phyloP scores from a whole-genome alignment of 2,113 vertebrate genomes.

The Dipodomys merriami region DNA sequence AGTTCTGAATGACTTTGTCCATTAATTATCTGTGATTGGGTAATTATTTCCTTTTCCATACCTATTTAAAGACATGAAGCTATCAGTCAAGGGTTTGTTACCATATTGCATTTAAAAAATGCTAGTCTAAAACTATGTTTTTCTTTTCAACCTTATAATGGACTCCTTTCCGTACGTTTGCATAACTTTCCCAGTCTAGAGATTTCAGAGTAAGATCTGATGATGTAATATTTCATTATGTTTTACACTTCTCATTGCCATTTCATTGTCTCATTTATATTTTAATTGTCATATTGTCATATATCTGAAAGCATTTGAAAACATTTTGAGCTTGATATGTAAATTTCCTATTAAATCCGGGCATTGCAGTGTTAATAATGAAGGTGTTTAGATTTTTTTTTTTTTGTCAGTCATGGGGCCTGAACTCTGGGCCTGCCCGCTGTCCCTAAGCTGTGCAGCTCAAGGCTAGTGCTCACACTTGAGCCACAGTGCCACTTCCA shows the following conservation, averaged over 20 bases:
- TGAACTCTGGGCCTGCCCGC: no score
- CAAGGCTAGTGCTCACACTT: no score
- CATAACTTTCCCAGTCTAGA: neutral
- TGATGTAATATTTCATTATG: constrained; percentile 55
- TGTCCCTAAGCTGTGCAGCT: no score
- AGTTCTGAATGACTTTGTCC: constrained; percentile 1
- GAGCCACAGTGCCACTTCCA: no score
- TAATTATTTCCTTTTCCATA: neutral
- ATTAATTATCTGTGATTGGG: constrained; percentile 15
- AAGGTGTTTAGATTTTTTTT: neutral
- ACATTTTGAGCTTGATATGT: constrained; percentile 1
- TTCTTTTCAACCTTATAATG: neutral
- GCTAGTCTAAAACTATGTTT: neutral
- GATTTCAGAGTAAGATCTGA: constrained; percentile 38
- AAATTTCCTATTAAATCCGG: constrained; percentile 16
- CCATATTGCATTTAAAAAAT: neutral
- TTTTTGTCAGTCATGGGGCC: no score
- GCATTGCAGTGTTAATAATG: constrained; percentile 1
- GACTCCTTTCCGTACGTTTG: neutral
- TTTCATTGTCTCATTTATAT: constrained; percentile 22
- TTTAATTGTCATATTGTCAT: constrained; percentile 46
- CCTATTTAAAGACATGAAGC: neutral
- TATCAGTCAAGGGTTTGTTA: neutral
- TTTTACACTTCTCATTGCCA: constrained; percentile 20
- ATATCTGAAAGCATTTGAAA: constrained; percentile 16